Evolutionary conservation across 2,113 vertebrate species (phyloP).

Genomic region (Kryptolebias marmoratus): DNA sequence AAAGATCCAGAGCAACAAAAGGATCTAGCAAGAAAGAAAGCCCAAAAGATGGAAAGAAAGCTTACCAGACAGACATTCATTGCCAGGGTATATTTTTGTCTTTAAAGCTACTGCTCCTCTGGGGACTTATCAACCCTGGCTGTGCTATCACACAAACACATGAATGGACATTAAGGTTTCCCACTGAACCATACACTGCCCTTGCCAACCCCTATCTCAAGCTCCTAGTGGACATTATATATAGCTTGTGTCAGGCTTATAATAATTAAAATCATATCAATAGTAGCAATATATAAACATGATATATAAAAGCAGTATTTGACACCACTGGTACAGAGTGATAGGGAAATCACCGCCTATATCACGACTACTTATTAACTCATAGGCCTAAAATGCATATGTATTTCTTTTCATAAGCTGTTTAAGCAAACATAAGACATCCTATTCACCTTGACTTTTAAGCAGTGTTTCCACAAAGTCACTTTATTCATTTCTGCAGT

Average conservation of each 20-base stretch:
- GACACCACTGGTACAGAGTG: constrained; percentile 50
- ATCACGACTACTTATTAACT: constrained; percentile 52
- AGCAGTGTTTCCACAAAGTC: constrained; percentile 40
- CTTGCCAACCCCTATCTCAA: constrained; percentile 55
- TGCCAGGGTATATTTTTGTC: constrained; percentile 3
- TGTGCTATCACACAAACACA: constrained; percentile 51
- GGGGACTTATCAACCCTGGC: constrained; percentile 46
- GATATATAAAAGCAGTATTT: constrained; percentile 32
- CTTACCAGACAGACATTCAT: background rate
- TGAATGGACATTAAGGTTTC: constrained; percentile 59
- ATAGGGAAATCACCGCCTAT: constrained; percentile 60
- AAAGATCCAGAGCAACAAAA: constrained; percentile 11
- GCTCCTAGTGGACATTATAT: constrained; percentile 55
- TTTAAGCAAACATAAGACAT: constrained; percentile 23
- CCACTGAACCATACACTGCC: constrained; percentile 49
- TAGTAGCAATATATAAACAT: constrained; percentile 54
- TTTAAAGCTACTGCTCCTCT: constrained; percentile 14
- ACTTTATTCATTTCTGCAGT: constrained; percentile 24
- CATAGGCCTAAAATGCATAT: constrained; percentile 21
- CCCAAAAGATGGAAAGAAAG: background rate
- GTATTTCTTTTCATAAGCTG: constrained; percentile 39
- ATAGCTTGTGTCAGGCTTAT: constrained; percentile 45
- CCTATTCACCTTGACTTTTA: constrained; percentile 58
- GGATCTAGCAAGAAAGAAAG: background rate
- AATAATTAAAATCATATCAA: constrained; percentile 58